phyloP scores from a whole-genome alignment of 1,140 invertebrate genomes.

The Spodoptera frugiperda region DNA sequence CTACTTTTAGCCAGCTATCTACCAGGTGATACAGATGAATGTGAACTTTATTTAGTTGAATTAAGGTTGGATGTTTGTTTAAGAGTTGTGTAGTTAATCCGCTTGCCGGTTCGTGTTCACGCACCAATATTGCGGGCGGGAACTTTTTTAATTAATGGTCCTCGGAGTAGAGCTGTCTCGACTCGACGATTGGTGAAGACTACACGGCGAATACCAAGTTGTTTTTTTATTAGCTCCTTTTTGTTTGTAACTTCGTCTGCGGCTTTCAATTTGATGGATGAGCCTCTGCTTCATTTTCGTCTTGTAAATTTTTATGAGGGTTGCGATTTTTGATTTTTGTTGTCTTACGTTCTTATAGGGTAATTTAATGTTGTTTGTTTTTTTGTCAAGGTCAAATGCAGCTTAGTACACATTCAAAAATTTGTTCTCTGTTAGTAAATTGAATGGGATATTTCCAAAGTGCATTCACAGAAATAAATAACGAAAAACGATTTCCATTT shows the following conservation, averaged over 20 bases:
- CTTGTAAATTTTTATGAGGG: not conserved
- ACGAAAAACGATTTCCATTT: too few relatives aligned
- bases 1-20: conserved; percentile 10
- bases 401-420: not conserved
- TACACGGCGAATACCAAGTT: conserved; percentile 30
- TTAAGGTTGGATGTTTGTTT: conserved; percentile 22
- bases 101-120: conserved; percentile 27
- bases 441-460: too few relatives aligned
- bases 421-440: too few relatives aligned
- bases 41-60: not conserved
- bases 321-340: not conserved
- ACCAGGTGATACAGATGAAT: not conserved
- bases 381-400: not conserved
- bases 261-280: conserved; percentile 25
- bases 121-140: conserved; percentile 24
- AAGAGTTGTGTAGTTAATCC: conserved; percentile 19
- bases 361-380: not conserved
- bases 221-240: conserved; percentile 24
- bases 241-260: conserved; percentile 15
- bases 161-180: conserved; percentile 7
- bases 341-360: not conserved
- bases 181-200: conserved; percentile 10
- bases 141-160: conserved; percentile 39
- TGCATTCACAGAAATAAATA: not conserved
- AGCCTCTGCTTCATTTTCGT: not conserved